Evolutionary conservation across 1,140 invertebrate species (phyloP).

Genomic region (Pseudomyrmex sp.): DNA sequence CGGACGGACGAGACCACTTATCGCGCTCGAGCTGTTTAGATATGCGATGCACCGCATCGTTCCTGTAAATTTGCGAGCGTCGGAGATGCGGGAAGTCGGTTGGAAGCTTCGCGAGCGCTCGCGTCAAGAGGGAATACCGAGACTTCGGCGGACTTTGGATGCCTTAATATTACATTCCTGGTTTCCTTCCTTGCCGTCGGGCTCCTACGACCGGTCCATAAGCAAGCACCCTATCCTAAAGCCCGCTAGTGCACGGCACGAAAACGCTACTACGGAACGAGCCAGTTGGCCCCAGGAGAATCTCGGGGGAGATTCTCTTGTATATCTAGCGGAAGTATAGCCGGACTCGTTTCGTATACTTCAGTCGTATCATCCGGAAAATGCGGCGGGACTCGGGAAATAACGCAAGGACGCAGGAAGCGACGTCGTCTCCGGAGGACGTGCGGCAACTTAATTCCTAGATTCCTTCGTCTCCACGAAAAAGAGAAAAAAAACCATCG

Average conservation of each 20-base stretch:
- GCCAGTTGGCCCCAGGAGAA: slow-evolving; percentile 56
- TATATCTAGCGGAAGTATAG: slow-evolving; percentile 57
- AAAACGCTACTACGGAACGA: slow-evolving; percentile 44
- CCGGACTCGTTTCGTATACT: slow-evolving; percentile 59
- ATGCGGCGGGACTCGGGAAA: slow-evolving; percentile 31
- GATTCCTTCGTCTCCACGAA: too few species aligned
- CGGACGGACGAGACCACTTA: slow-evolving; percentile 53
- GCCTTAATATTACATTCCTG: slow-evolving; percentile 81
- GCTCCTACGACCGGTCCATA: slow-evolving; percentile 73
- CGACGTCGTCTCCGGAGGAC: slow-evolving; percentile 25
- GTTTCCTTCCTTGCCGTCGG: slow-evolving; percentile 72
- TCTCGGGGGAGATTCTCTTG: slow-evolving; percentile 59
- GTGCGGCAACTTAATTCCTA: slow-evolving; percentile 42
- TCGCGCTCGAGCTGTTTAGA: slow-evolving; percentile 64
- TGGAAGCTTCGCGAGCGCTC: slow-evolving; percentile 4
- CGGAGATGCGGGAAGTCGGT: slow-evolving; percentile 56
- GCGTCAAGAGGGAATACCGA: slow-evolving; percentile 71
- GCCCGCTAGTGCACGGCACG: slow-evolving; percentile 29
- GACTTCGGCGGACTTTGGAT: slow-evolving; percentile 74
- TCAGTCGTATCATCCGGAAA: slow-evolving; percentile 45
- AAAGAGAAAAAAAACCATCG: neutral
- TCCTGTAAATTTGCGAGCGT: slow-evolving; percentile 69
- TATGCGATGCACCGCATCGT: slow-evolving; percentile 53
- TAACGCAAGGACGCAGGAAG: slow-evolving; percentile 38
- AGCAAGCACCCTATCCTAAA: slow-evolving; percentile 58